Evolutionary conservation across 1,140 invertebrate species (phyloP), one percentile per base, ranked within the genome.

Genomic region (Drosophila subobscura): DNA sequence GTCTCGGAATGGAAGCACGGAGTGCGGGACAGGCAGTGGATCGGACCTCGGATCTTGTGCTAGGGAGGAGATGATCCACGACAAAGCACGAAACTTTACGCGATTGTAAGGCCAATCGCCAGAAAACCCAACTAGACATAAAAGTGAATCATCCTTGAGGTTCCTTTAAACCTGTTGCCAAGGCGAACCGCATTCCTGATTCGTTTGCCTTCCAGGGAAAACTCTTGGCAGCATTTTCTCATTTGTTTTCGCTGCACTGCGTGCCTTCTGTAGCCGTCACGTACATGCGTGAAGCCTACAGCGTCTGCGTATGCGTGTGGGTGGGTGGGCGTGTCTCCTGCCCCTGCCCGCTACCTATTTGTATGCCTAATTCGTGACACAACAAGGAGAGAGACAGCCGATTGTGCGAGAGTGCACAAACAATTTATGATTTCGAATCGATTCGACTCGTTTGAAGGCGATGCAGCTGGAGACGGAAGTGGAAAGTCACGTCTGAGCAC

Each of bases 391-490:
- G 12, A 22, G 22, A 25, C n/a, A 20, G 22, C 44, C 53, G 42
- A 33, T 29, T 49, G 46, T 46, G 66, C 22, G 46, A 46, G 63
- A 84, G 79, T 75, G 79, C 56, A 57, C 79, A 72, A 68, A 72
- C 72, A 85, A 85, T 85, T 86, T 81, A 85, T 80, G 60, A 49
- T 42, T 54, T 61, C 49, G 46, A 52, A 41, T 42, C 50, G 41
- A 59, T 46, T 25, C 59, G 51, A 22, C 45, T 42, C 6, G 25
- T 25, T 23, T 10, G 8, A 63, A 29, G 7, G 5, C 25, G 4
- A 50, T 52, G 29, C 20, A 52, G 12, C 49, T 63, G 71, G 52
- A 54, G 80, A 86, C 80, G 80, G 80, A 84, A 86, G 71, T 86
- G 66, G 44, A 67, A 59, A 86, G 80, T 80, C 81, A 84, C 80